Evolutionary conservation across 2,797 vertebrate genomes (phyloP), one percentile per base, ranked within the genome.

Genomic region (Microctenopoma stevenorrisi): DNA sequence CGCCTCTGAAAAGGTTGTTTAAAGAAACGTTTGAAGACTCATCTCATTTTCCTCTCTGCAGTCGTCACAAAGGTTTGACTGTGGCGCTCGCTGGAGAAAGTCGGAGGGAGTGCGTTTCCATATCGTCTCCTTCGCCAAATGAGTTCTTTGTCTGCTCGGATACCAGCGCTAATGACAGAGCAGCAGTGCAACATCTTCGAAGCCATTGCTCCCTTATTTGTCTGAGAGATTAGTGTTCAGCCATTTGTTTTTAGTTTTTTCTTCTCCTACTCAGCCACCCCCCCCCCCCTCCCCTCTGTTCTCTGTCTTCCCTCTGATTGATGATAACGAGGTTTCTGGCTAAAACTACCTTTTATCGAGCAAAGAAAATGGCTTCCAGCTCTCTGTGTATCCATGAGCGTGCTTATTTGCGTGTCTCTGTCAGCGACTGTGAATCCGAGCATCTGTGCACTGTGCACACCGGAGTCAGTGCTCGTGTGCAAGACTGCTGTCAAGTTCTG

Each of bases 291-390:
- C 55, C 50, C 35, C 53, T 49, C 64, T 42, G 10, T 64, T 75
- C 54, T 57, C 57, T 30, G 51, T 69, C 54, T 61, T 4, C 35
- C 40, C 52, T 73, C 61, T 73, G 74, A 85, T 76, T 82, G 76
- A 85, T 77, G 63, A 77, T 75, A 84, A 81, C 55, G 6, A 81
- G 76, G 52, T 68, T 78, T 79, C 74, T 79, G 81, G 63, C 71
- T 68, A 71, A 71, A 82, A 73, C 65, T 22, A 68, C 60, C 64
- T 73, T 53, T 68, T 76, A 83, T 81, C 25, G 4, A 72, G 71
- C 18, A 74, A 76, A 78, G 68, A 84, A 83, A 86, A 88, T 86
- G 76, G 68, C 70, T 76, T 9, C 69, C 38, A 50, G 56, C 10
- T 49, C n/a, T 30, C 67, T 35, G 15, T 54, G 28, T 11, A 13